Evolutionary conservation across 64 coral and sea anemone genomes (phyloP).

Genomic region (Porites australiensis): DNA sequence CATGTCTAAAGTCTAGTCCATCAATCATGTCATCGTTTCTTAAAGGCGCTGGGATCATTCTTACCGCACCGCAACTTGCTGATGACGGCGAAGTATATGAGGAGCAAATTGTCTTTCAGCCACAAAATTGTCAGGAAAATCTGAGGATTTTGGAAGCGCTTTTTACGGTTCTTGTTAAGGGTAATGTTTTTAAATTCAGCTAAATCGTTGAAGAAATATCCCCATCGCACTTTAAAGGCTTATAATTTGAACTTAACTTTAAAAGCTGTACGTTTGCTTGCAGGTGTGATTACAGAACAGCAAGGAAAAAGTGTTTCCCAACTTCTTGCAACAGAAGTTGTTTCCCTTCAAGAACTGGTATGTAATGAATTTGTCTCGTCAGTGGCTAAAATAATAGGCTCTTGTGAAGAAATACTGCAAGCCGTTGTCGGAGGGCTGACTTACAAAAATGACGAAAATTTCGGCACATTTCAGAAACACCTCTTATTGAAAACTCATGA

Average conservation of each 20-base stretch:
- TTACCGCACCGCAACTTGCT: constrained; percentile 57
- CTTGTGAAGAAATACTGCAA: no score
- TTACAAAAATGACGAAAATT: no score
- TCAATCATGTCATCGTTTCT: constrained; percentile 70
- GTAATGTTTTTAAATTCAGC: constrained; percentile 1
- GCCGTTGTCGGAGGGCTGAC: no score
- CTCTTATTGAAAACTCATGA: no score
- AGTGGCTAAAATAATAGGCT: no score
- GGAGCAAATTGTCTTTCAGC: constrained; percentile 86
- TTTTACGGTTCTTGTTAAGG: constrained; percentile 77
- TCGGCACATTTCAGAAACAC: no score
- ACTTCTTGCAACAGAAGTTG: constrained; percentile 68
- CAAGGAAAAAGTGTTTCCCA: constrained; percentile 62
- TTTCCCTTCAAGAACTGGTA: constrained; percentile 85
- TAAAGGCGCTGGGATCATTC: constrained; percentile 71
- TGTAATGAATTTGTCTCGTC: not conserved
- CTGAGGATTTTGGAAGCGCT: constrained; percentile 75
- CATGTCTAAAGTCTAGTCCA: constrained; percentile 49
- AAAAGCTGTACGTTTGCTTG: not conserved
- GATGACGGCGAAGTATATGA: constrained; percentile 81
- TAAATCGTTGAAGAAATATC: no score
- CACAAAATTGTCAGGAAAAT: constrained; percentile 73
- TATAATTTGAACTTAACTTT: no score
- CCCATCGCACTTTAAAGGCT: no score
- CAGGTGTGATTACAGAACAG: constrained; percentile 75